Evolutionary conservation across 1,140 invertebrate species (phyloP).

Genomic region (Galleria mellonella): DNA sequence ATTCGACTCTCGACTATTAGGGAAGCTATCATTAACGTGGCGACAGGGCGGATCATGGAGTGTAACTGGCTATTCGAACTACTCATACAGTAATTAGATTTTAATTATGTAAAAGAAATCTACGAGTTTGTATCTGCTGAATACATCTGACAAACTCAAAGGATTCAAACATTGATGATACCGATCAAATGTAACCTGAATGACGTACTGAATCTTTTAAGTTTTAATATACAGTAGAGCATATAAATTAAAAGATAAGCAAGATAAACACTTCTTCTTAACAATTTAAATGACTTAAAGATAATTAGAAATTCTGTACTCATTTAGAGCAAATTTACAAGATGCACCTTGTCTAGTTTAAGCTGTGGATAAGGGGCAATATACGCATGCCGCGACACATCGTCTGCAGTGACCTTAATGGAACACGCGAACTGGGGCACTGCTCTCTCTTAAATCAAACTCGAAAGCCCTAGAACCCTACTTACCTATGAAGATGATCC

Average conservation of each 20-base stretch:
- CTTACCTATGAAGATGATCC: constrained; percentile 45
- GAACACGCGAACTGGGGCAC: constrained; percentile 48
- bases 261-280: no score
- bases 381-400: constrained; percentile 37
- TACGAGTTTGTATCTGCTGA: no score
- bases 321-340: no score
- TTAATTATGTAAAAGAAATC: constrained; percentile 10
- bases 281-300: no score
- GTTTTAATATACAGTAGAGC: no score
- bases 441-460: constrained; percentile 72
- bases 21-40: constrained; percentile 65
- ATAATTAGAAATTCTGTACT: neutral
- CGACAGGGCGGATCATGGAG: constrained; percentile 37
- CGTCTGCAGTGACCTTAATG: constrained; percentile 65
- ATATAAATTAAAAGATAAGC: no score
- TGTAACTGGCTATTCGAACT: constrained; percentile 16
- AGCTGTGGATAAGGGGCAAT: constrained; percentile 26
- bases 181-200: no score
- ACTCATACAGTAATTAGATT: constrained; percentile 13
- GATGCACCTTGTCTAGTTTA: constrained; percentile 2
- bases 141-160: no score
- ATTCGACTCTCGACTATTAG: constrained; percentile 33
- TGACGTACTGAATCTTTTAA: no score
- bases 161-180: no score
- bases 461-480: constrained; percentile 62